Percentiles rank a stretch among this genome's conserved stretches.
Conservation (phyloP, 2,797 vertebrate species). For the Bucorvus abyssinicus region DNA sequence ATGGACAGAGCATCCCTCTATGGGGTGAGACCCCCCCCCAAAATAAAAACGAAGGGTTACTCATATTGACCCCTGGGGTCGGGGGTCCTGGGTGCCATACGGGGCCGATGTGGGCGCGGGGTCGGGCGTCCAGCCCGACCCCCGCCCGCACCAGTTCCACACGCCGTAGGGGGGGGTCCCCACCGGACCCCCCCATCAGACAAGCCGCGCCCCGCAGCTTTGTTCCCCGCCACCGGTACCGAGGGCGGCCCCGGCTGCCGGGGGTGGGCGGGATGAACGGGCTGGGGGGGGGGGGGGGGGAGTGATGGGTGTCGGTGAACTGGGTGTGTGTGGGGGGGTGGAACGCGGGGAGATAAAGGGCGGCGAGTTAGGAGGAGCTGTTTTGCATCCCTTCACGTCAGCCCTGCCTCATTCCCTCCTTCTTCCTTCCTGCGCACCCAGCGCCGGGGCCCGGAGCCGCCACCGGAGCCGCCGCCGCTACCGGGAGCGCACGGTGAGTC, state of each 20-base stretch:
- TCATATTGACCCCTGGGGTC: no score
- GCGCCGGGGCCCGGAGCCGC: slow-evolving; percentile 31
- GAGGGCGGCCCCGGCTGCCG: not conserved
- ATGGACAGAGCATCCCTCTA: not conserved
- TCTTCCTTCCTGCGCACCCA: slow-evolving; percentile 54
- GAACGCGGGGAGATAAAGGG: not conserved
- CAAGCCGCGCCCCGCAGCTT: not conserved
- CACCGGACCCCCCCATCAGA: not conserved
- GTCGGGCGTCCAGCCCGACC: no score
- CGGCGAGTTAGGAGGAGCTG: slow-evolving; percentile 73
- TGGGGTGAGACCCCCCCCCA: not conserved
- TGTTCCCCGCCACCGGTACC: not conserved
- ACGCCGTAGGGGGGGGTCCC: no score
- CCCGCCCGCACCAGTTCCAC: no score
- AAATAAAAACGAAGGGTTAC: accelerated
- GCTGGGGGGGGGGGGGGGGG: not conserved
- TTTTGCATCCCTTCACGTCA: slow-evolving; percentile 79
- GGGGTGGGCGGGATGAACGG: no score
- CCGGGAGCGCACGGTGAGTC: slow-evolving; percentile 49
- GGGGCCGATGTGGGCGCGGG: no score
- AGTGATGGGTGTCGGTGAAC: no score
- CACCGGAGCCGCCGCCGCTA: not conserved
- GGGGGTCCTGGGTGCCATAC: not conserved
- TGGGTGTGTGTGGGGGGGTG: no score
- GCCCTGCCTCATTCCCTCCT: slow-evolving; percentile 79